Base-by-base conservation (phyloP, 2,797 vertebrate genomes). In the Muscicapa striata region DNA sequence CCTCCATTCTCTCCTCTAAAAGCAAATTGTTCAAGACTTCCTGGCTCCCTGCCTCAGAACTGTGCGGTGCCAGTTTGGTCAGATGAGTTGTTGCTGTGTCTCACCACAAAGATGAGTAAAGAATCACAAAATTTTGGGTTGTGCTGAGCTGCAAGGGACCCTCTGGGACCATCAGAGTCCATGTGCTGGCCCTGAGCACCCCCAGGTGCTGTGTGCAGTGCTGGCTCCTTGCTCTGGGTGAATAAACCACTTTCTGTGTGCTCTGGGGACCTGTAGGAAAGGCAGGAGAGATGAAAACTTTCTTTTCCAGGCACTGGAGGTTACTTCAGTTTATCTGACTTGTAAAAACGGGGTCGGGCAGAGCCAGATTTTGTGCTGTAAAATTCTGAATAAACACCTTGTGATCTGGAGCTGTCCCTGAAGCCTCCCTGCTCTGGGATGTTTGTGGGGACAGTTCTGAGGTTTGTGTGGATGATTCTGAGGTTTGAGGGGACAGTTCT, bases 11-110 rank as follows among this genome's bases (percentile, higher is more conserved):
- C 69, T 78, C 29, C 24, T 34, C 22, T 29, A 55, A 54, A 68
- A 88, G 74, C 55, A 59, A 89, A 90, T 89, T 91, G 81, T 91
- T 90, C 57, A 67, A n/a, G 75, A 20, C 38, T 92, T 89, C 87
- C 89, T 89, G 95, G 30, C 74, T 86, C 34, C 82, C 79, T 34
- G 30, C 40, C 49, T 40, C 78, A 3, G 12, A 22, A 20, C 67
- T 18, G 0, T 18, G 2, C 9, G 1, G 43, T 10, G 64, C 76
- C 59, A 3, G 29, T 57, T 40, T 4, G 58, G 29, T 45, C 9
- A 10, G 68, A 15, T 11, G 23, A 72, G 69, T 3, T 41, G 27
- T 17, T 68, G 68, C 66, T 78, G 26, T n/a, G 5, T 57, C 46
- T 38, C 24, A 23, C 51, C 46, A 10, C 66, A 19, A 15, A 54